phyloP scores from a whole-genome alignment of 2,888 invertebrate genomes.

The Craniophora ligustri region DNA sequence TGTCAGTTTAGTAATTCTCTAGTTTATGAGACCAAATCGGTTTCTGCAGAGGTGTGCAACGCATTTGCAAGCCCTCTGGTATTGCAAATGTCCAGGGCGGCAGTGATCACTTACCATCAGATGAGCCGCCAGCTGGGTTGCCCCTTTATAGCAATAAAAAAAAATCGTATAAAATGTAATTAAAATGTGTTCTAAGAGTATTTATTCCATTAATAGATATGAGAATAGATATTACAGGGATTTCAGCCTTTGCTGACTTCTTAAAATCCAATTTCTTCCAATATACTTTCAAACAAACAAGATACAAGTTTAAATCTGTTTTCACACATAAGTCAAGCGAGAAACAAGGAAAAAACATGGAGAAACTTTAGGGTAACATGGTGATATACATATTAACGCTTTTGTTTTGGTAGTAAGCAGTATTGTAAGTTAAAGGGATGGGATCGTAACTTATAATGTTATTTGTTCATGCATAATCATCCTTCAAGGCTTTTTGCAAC shows the following conservation, averaged over 20 bases:
- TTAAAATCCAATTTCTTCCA: background rate
- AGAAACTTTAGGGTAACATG: conserved; percentile 10
- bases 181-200: no score
- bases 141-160: no score
- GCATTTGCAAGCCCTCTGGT: no score
- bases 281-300: conserved; percentile 1
- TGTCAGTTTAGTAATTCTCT: no score
- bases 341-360: conserved; percentile 23
- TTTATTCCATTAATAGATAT: no score
- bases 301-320: conserved; percentile 13
- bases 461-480: conserved; percentile 27
- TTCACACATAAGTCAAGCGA: conserved; percentile 3
- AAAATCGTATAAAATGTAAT: no score
- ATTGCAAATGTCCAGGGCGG: no score
- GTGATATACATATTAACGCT: conserved; percentile 2
- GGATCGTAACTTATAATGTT: conserved; percentile 14
- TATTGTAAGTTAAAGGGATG: conserved; percentile 2
- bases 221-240: background rate
- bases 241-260: background rate
- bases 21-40: no score
- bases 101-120: no score
- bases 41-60: no score
- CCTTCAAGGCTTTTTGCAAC: no score
- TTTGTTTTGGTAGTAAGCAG: conserved; percentile 14
- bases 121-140: no score